Base-by-base conservation (phyloP, 2,888 invertebrate genomes). In the Boloria euphrosyne region DNA sequence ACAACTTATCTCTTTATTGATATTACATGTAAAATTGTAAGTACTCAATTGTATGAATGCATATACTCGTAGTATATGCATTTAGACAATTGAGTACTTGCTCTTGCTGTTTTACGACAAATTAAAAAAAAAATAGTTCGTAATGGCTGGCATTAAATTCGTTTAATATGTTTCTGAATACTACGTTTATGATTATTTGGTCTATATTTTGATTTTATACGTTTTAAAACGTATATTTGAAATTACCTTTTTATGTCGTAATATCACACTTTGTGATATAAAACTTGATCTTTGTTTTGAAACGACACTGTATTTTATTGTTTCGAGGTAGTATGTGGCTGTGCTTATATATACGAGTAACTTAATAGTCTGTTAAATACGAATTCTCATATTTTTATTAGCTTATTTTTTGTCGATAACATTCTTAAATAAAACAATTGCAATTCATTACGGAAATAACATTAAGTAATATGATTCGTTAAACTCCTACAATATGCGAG, bases 51-150 rank as follows among this genome's bases (percentile, higher is more conserved):
- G 59, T 50, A 4, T 50, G n/a, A 38, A 38, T 47, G 27, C 13
- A 50, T 59, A 31, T 10, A 31, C 17, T 59, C 16, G 13, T 14
- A 4, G n/a, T n/a, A n/a, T n/a, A n/a, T n/a, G n/a, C n/a, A n/a
- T n/a, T n/a, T n/a, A n/a, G n/a, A n/a, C n/a, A n/a, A n/a, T n/a
- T n/a, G n/a, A n/a, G n/a, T n/a, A n/a, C n/a, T n/a, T 17, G 17
- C 13, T 49, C 50, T 59, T 38, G 49, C 49, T 59, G 59, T 59
- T 59, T 59, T 59, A 59, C 31, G 59, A 38, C 47, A 49, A 17
- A 7, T 14, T 38, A 4, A 5, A 7, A 46, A 44, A 18, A n/a
- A 38, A 38, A 38, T 38, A 10, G 16, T 16, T 18, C 50, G 49
- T 59, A 59, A 59, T 50, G 38, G 59, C 49, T 50, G 17, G 31